Base-by-base conservation (phyloP, 2,888 invertebrate species). In the Eristalis arbustorum region DNA sequence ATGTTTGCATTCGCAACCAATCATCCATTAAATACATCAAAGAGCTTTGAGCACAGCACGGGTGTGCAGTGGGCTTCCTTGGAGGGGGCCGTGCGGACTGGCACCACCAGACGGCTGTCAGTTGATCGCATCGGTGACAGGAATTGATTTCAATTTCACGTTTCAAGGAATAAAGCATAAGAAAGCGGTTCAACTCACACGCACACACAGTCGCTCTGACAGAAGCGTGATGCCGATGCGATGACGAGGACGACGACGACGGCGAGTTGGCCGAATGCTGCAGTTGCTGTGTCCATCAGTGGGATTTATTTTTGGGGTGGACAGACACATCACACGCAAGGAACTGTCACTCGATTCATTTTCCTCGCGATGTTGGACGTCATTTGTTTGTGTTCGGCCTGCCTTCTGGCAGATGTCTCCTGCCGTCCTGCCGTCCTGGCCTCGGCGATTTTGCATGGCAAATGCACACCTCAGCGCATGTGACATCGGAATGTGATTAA, bases 1-100 rank as follows among this genome's bases (percentile, higher is more conserved):
- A 83, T 87, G 87, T 87, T 87, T 78, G 83, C 87, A 83, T 87
- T 87, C 87, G 87, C 87, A 87, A 79, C 87, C 87, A 87, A 87
- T 87, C 87, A 87, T 87, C 87, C 87, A 87, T 87, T 87, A 87
- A 83, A 87, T 87, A 87, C 87, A 87, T 87, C 87, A 87, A 87
- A 87, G 87, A 78, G 75, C 74, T 87, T 83, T 78, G 71, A 78
- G 72, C 71, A 49, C 6, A 49, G 49, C 49, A 49, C 67, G 25
- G 56, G 59, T 71, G 66, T 84, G 66, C 61, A 49, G 14, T 64
- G 74, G 59, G 56, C 61, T 25, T 61, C 49, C 67, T 10, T 40
- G 49, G 18, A 3, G n/a, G 14, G 42, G 1, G 42, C 2, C 3
- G 25, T 4, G 42, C 14, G 40, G 23, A 31, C 40, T 67, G 68